A percentile compares a stretch with the other conserved stretches of the same genome.
These are phyloP conservation scores for Amiota mariae DNA, from an alignment of 2,888 invertebrate genomes.

Conservation along the genomic window DNA sequence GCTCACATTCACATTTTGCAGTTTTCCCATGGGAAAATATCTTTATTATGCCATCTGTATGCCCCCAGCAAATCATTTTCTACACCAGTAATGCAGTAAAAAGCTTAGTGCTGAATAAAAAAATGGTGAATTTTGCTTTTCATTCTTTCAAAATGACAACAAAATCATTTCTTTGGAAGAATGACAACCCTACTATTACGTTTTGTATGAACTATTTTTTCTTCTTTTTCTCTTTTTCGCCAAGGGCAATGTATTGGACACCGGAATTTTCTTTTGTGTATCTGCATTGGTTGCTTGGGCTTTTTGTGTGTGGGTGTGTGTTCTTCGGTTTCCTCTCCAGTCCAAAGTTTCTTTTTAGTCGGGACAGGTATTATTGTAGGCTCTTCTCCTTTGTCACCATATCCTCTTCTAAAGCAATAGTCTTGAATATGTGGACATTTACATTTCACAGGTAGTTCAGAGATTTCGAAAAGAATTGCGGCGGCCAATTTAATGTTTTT, in stretches of 20 bases:
- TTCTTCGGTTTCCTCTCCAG: background rate
- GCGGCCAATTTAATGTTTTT: slow-evolving; percentile 41
- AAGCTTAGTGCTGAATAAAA: too few species aligned
- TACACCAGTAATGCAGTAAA: too few species aligned
- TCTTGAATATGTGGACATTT: slow-evolving; percentile 41
- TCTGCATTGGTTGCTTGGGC: background rate
- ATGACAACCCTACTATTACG: too few species aligned
- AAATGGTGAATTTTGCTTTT: too few species aligned
- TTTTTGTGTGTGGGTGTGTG: too few species aligned
- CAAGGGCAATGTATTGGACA: background rate
- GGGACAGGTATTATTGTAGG: background rate
- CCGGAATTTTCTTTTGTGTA: background rate
- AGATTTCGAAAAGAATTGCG: slow-evolving; percentile 37
- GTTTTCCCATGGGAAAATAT: too few species aligned
- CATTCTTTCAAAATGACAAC: too few species aligned
- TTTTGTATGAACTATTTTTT: too few species aligned
- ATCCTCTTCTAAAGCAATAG: slow-evolving; percentile 39
- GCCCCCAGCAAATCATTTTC: too few species aligned
- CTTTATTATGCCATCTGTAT: too few species aligned
- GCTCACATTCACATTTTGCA: slow-evolving; percentile 32
- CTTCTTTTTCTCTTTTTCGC: background rate
- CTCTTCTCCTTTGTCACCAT: background rate
- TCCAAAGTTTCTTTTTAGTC: background rate
- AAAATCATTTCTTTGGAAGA: too few species aligned
- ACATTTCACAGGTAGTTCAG: slow-evolving; percentile 35